Conservation (phyloP, 23 tunicate genomes). For the Oikopleura albicans region DNA sequence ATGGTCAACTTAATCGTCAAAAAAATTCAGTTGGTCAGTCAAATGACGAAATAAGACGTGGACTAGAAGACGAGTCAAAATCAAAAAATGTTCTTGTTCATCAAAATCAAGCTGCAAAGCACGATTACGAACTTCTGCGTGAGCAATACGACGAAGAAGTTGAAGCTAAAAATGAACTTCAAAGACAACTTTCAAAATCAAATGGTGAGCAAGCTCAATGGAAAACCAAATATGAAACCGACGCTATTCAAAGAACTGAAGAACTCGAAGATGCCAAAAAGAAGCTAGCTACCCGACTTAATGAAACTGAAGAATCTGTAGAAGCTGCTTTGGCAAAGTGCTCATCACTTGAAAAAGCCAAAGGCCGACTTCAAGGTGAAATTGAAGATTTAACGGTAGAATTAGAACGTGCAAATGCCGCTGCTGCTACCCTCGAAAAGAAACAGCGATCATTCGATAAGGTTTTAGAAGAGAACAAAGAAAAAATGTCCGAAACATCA, state of each 20-base stretch:
- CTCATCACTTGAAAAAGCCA: slow-evolving; percentile 84
- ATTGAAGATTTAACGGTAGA: slow-evolving; percentile 66
- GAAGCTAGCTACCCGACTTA: slow-evolving; percentile 33
- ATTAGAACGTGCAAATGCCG: slow-evolving; percentile 67
- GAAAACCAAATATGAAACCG: slow-evolving; percentile 56
- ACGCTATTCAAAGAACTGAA: slow-evolving; percentile 76
- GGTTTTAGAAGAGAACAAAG: slow-evolving; percentile 69
- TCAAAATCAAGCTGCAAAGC: slow-evolving; percentile 4
- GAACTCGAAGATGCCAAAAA: slow-evolving; percentile 20
- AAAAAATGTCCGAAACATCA: slow-evolving; percentile 49
- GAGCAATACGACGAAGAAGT: slow-evolving; percentile 76
- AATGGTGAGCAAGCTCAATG: slow-evolving; percentile 52
- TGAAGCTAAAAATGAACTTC: slow-evolving; percentile 63
- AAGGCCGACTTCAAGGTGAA: slow-evolving; percentile 74
- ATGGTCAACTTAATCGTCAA: slow-evolving; percentile 63
- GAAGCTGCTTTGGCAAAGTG: slow-evolving; percentile 87
- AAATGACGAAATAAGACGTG: slow-evolving; percentile 60
- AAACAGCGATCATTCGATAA: slow-evolving; percentile 82
- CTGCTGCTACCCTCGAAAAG: slow-evolving; percentile 81
- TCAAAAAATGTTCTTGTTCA: slow-evolving; percentile 24
- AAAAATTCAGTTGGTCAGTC: slow-evolving; percentile 76
- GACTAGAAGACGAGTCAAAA: slow-evolving; percentile 74
- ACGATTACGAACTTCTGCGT: slow-evolving; percentile 45
- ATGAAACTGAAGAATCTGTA: slow-evolving; percentile 60
- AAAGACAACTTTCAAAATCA: slow-evolving; percentile 55